Conservation (phyloP, 2,113 vertebrate species). For the Mus pahari region DNA sequence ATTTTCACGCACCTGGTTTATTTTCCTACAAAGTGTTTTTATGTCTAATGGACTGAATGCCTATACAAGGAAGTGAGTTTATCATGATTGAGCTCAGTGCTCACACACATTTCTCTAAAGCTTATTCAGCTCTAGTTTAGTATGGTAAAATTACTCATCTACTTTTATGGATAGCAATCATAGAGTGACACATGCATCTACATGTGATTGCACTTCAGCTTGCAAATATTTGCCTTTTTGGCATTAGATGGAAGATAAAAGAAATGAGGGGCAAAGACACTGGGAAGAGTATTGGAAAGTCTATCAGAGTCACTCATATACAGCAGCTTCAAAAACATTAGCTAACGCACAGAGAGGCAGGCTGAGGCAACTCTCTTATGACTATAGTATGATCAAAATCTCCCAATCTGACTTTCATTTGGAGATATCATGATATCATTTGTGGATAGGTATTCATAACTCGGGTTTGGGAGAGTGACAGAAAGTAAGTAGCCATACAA, state of each 20-base stretch:
- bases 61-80: neutral
- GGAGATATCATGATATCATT: neutral
- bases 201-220: neutral
- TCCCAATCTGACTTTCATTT: neutral
- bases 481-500: neutral
- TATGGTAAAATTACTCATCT: neutral
- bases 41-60: neutral
- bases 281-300: neutral
- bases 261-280: neutral
- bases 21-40: neutral
- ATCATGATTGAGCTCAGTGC: no score
- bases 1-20: neutral
- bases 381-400: neutral
- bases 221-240: neutral
- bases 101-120: neutral
- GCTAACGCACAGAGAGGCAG: neutral
- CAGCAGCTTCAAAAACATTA: neutral
- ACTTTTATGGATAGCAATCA: neutral
- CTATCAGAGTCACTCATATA: neutral
- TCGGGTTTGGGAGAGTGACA: neutral
- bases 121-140: neutral
- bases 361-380: neutral
- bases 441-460: neutral
- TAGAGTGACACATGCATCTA: neutral
- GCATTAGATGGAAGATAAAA: neutral